These are phyloP conservation scores for Anthoscopus minutus DNA, from an alignment of 2,113 vertebrate species.

Conservation along the genomic window DNA sequence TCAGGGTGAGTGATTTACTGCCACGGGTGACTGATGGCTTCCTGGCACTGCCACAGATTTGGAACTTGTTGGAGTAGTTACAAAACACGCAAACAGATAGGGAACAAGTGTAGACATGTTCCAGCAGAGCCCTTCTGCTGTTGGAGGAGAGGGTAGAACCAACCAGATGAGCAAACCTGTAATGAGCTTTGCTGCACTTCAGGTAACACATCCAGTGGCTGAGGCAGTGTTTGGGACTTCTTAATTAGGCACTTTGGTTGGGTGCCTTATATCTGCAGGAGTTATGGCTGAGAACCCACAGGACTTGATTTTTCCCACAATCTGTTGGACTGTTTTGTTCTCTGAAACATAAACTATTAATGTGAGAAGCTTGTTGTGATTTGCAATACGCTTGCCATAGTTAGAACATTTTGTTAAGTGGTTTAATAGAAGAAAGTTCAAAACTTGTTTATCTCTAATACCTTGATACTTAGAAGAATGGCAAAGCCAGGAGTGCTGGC, in stretches of 20 bases:
- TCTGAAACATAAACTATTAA: neutral
- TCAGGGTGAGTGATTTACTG: slow-evolving; percentile 67
- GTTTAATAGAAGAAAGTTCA: neutral
- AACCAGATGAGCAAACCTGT: neutral
- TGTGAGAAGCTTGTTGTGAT: neutral
- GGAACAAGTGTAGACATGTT: rapidly evolving
- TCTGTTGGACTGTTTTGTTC: neutral
- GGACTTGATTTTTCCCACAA: neutral
- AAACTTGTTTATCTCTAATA: neutral
- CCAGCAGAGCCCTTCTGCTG: neutral
- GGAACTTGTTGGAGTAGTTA: neutral
- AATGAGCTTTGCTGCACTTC: neutral
- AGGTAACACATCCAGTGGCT: neutral
- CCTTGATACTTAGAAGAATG: neutral
- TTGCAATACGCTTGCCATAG: neutral
- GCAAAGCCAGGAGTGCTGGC: neutral
- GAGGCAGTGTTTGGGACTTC: neutral
- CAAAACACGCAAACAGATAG: rapidly evolving
- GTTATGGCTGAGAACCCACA: neutral
- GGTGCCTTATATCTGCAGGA: neutral
- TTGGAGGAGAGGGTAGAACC: neutral
- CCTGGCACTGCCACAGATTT: neutral
- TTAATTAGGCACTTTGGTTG: neutral
- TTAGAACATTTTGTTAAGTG: neutral
- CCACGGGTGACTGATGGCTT: neutral